phyloP scores from a whole-genome alignment of 30 jellyfish, hydroid and myxozoan species.

The Pseudorhiza aurosa region DNA sequence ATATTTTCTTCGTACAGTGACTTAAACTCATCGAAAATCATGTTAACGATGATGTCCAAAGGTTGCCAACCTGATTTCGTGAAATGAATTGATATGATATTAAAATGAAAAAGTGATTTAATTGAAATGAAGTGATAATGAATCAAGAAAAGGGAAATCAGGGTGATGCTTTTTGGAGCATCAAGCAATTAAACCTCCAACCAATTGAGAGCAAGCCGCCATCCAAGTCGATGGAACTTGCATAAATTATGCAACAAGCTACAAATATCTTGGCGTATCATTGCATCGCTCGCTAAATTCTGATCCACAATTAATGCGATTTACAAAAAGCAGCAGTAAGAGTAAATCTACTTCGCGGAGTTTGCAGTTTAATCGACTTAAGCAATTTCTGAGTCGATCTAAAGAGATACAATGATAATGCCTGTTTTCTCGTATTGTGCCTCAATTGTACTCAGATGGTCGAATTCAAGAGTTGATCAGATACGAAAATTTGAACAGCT shows the following conservation, averaged over 20 bases:
- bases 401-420: conserved; percentile 44
- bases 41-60: conserved; percentile 1
- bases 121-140: no score
- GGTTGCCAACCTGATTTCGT: not conserved
- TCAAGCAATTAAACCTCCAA: not conserved
- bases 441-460: conserved; percentile 55
- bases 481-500: conserved; percentile 40
- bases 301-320: not conserved
- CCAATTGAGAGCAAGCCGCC: conserved; percentile 1
- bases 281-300: not conserved
- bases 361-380: conserved; percentile 8
- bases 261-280: conserved; percentile 38
- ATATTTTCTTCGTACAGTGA: conserved; percentile 23
- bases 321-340: conserved; percentile 51
- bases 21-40: conserved; percentile 7
- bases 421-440: conserved; percentile 45
- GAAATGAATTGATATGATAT: no score
- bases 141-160: not conserved
- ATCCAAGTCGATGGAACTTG: conserved; percentile 35
- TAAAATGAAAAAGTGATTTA: no score
- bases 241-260: conserved; percentile 26
- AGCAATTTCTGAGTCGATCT: conserved; percentile 38
- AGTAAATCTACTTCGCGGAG: conserved; percentile 33
- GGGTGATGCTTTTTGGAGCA: conserved; percentile 18
- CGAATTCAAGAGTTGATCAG: conserved; percentile 44